Conservation (phyloP, 2,888 invertebrate genomes). For the Oscheius sp. region DNA sequence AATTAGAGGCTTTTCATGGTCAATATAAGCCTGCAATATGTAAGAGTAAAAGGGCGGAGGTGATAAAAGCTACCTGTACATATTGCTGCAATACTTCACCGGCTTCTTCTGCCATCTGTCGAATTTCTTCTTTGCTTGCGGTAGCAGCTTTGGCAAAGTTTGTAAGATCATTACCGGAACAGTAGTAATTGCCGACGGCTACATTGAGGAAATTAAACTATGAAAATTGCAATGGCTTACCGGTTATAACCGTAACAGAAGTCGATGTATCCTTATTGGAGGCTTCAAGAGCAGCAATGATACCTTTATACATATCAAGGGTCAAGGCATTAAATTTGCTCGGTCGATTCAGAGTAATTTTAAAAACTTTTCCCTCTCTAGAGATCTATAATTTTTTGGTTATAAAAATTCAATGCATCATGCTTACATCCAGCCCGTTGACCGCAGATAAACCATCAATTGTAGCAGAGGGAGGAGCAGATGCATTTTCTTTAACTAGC, state of each 20-base stretch:
- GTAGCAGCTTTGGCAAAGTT: slow-evolving; percentile 73
- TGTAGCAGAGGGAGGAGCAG: slow-evolving; percentile 44
- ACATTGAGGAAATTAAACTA: slow-evolving; percentile 10
- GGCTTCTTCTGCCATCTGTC: slow-evolving; percentile 60
- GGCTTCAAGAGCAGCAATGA: slow-evolving; percentile 53
- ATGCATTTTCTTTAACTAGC: slow-evolving; percentile 68
- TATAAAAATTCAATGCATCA: neutral
- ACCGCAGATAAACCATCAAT: slow-evolving; percentile 54
- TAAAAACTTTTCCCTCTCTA: slow-evolving; percentile 64
- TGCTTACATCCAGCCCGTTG: slow-evolving; percentile 44
- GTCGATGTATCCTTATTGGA: slow-evolving; percentile 79
- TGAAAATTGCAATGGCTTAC: slow-evolving; percentile 60
- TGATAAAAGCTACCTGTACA: slow-evolving; percentile 58
- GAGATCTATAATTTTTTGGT: slow-evolving; percentile 42
- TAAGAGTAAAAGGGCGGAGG: neutral
- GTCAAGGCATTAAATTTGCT: slow-evolving; percentile 68
- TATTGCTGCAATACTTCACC: slow-evolving; percentile 61
- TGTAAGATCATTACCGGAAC: slow-evolving; percentile 85
- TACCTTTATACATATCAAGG: slow-evolving; percentile 66
- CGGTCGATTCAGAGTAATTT: slow-evolving; percentile 60
- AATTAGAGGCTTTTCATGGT: slow-evolving; percentile 88
- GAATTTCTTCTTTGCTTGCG: slow-evolving; percentile 54
- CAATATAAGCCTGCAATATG: slow-evolving; percentile 79
- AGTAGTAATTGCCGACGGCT: slow-evolving; percentile 82
- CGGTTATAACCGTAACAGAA: slow-evolving; percentile 82